phyloP scores from a whole-genome alignment of 92 coral and sea anemone genomes.

The Porites evermanni region DNA sequence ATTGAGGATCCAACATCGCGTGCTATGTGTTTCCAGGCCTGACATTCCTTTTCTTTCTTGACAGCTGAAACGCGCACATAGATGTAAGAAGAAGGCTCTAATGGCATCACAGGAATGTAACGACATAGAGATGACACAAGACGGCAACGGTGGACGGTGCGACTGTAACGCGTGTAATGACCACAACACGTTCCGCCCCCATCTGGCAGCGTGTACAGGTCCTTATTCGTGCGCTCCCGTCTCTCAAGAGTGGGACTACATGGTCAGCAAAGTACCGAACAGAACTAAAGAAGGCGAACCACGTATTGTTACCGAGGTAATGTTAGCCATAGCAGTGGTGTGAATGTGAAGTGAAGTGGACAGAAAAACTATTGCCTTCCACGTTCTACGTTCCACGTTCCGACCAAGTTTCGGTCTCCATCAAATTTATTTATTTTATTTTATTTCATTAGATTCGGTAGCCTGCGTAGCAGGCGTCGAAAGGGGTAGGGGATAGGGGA shows the following conservation, averaged over 20 bases:
- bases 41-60: not conserved
- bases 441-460: no score
- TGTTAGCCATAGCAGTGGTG: not conserved
- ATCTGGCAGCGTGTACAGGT: conserved; percentile 42
- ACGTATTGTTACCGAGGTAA: conserved; percentile 40
- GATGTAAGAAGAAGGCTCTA: conserved; percentile 37
- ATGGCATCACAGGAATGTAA: conserved; percentile 11
- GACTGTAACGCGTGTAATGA: conserved; percentile 31
- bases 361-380: no score
- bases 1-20: no score
- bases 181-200: conserved; percentile 45
- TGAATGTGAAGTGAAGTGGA: no score
- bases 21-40: no score
- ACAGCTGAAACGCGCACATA: conserved; percentile 52
- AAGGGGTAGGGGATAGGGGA: no score
- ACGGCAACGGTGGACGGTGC: conserved; percentile 23
- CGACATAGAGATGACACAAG: conserved; percentile 24
- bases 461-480: no score
- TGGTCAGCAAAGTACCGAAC: conserved; percentile 43
- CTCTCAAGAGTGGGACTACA: conserved; percentile 43
- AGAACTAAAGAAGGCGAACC: conserved; percentile 40
- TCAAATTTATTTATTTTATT: no score
- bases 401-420: no score
- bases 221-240: conserved; percentile 46
- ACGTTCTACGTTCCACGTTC: no score